phyloP scores from a whole-genome alignment of 2,888 invertebrate genomes.

The Terebella lapidaria region DNA sequence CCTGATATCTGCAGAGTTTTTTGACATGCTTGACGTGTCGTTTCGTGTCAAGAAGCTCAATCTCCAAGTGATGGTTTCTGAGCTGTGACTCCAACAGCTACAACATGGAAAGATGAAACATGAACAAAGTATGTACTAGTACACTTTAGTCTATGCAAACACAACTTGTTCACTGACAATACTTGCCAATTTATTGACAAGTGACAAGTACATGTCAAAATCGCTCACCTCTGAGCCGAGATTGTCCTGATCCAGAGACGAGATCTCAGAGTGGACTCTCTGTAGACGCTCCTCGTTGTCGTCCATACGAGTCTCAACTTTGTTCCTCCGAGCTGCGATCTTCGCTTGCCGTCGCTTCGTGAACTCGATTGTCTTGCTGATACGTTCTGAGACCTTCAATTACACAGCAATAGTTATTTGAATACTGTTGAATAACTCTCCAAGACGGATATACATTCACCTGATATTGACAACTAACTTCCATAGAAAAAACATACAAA shows the following conservation, averaged over 20 bases:
- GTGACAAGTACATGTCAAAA: not conserved
- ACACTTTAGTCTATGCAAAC: too few relatives aligned
- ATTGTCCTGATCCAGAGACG: too few relatives aligned
- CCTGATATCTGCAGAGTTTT: slow-evolving; percentile 36
- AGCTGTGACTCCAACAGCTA: slow-evolving; percentile 22
- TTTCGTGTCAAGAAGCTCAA: slow-evolving; percentile 30
- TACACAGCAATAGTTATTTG: too few relatives aligned
- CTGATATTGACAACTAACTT: not conserved
- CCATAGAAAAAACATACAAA: too few relatives aligned
- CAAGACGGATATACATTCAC: too few relatives aligned
- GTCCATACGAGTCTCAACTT: slow-evolving; percentile 7
- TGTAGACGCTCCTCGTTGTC: too few relatives aligned
- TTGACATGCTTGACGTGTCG: slow-evolving; percentile 33
- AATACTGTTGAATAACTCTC: too few relatives aligned
- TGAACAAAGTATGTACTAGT: too few relatives aligned
- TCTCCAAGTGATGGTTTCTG: slow-evolving; percentile 29
- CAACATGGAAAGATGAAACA: not conserved
- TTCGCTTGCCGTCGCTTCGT: slow-evolving; percentile 2
- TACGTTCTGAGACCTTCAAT: slow-evolving; percentile 1
- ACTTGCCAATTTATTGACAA: not conserved
- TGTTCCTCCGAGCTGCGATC: slow-evolving; percentile 9
- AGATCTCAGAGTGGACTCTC: too few relatives aligned
- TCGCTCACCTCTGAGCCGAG: not conserved
- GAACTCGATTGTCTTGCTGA: not conserved
- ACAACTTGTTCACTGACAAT: too few relatives aligned